These are phyloP conservation scores for Chloroclystis v-ata DNA, from an alignment of 2,888 invertebrate genomes.

Conservation along the genomic window DNA sequence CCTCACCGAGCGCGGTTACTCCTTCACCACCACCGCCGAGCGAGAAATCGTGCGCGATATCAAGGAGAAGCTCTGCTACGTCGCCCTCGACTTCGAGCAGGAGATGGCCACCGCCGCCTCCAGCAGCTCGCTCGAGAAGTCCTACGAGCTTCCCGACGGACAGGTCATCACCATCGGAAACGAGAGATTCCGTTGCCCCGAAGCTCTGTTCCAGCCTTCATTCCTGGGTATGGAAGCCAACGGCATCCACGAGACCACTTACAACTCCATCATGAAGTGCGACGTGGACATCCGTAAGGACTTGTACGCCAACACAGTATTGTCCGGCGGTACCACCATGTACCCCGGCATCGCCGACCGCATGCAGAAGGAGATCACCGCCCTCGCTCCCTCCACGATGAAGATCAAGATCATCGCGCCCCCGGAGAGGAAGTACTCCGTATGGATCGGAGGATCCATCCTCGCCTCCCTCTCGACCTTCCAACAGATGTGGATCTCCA, in stretches of 20 bases:
- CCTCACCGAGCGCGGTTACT: conserved; percentile 92
- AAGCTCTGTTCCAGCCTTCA: conserved; percentile 96
- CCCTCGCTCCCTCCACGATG: conserved; percentile 94
- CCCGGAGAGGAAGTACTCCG: conserved; percentile 96
- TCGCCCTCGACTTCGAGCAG: conserved; percentile 92
- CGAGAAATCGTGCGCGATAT: conserved; percentile 96
- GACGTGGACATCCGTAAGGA: conserved; percentile 98
- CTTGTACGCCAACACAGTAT: conserved; percentile 95
- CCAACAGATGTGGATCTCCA: conserved; percentile 98
- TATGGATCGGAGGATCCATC: conserved; percentile 97
- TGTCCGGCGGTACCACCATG: conserved; percentile 97
- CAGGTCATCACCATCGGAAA: conserved; percentile 96
- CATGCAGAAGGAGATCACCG: conserved; percentile 96
- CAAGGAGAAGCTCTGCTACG: conserved; percentile 95
- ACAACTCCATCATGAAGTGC: conserved; percentile 99
- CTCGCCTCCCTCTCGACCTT: conserved; percentile 94
- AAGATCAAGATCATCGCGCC: conserved; percentile 97
- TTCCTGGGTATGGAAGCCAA: conserved; percentile 94
- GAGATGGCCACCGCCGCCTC: conserved; percentile 97
- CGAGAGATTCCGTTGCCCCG: conserved; percentile 96
- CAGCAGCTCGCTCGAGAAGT: conserved; percentile 95
- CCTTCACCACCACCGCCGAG: conserved; percentile 94
- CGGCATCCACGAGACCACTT: conserved; percentile 94
- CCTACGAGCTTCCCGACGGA: conserved; percentile 96
- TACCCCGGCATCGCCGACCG: conserved; percentile 96